Evolutionary conservation across 2,888 invertebrate genomes (phyloP).

Genomic region (Sinopyrophorus schimmeli): DNA sequence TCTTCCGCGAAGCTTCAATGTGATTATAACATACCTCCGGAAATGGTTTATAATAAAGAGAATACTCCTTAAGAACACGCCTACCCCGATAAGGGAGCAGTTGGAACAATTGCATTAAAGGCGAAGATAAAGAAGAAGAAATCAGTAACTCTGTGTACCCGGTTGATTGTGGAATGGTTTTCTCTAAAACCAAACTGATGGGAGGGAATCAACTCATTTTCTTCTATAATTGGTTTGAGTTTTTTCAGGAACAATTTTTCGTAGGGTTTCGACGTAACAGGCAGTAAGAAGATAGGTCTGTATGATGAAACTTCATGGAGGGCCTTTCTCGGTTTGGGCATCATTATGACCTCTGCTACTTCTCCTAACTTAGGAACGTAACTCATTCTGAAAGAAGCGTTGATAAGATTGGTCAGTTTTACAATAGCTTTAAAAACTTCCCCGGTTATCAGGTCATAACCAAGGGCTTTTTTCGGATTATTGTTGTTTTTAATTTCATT

Average conservation of each 20-base stretch:
- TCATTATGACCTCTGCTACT: conserved; percentile 37
- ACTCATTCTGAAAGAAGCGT: conserved; percentile 15
- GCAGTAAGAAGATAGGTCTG: conserved; percentile 36
- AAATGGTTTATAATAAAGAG: no score
- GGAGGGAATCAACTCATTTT: conserved; percentile 13
- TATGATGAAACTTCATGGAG: conserved; percentile 31
- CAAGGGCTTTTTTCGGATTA: no score
- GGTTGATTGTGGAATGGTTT: conserved; percentile 5
- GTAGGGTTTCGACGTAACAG: conserved; percentile 35
- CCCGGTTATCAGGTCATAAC: background rate
- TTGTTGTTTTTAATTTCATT: background rate
- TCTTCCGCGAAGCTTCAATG: no score
- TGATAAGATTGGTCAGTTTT: conserved; percentile 11
- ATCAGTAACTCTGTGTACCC: conserved; percentile 4
- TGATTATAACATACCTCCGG: no score
- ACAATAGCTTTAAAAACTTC: conserved; percentile 17
- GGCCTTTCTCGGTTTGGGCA: conserved; percentile 33
- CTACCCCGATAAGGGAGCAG: no score
- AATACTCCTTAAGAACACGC: no score
- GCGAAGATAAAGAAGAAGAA: no score
- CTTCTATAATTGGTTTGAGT: conserved; percentile 24
- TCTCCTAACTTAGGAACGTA: conserved; percentile 31
- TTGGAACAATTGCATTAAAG: no score
- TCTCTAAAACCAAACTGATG: conserved; percentile 17
- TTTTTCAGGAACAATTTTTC: conserved; percentile 34